Evolutionary conservation across 2,888 invertebrate genomes (phyloP).

Genomic region (Orgyia antiqua): DNA sequence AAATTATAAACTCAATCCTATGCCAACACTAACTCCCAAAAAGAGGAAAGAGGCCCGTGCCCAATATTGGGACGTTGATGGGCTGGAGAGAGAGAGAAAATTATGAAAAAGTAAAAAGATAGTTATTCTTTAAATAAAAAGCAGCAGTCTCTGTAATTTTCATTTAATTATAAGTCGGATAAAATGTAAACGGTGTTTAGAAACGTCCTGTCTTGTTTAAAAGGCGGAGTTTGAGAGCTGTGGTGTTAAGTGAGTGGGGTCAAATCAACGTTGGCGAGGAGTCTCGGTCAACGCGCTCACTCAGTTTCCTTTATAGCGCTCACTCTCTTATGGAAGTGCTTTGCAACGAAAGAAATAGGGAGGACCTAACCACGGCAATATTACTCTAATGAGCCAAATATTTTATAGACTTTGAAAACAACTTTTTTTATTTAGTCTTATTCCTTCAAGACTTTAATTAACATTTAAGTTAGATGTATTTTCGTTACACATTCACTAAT

Average conservation of each 20-base stretch:
- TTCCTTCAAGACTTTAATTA: neutral
- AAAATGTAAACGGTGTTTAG: neutral
- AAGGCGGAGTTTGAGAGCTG: constrained; percentile 5
- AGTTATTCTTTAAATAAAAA: too few relatives aligned
- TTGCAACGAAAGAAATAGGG: constrained; percentile 29
- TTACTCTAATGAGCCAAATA: neutral
- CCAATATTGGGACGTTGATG: too few relatives aligned
- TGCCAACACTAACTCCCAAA: too few relatives aligned
- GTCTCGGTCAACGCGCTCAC: constrained; percentile 47
- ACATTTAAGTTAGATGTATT: neutral
- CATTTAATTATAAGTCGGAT: too few relatives aligned
- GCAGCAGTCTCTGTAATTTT: too few relatives aligned
- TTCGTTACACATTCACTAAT: neutral
- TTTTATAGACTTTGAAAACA: neutral
- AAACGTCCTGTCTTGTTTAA: neutral
- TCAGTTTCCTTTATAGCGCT: constrained; percentile 58
- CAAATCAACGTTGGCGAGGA: constrained; percentile 48
- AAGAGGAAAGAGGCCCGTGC: too few relatives aligned
- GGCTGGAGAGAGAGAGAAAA: too few relatives aligned
- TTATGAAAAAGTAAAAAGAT: too few relatives aligned
- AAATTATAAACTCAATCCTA: too few relatives aligned
- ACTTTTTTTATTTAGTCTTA: neutral
- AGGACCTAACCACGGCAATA: constrained; percentile 26
- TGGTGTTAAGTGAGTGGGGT: constrained; percentile 33
- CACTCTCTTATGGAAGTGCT: constrained; percentile 66